A percentile compares a stretch with the other conserved stretches of the same genome.
Conservation (phyloP, 2,113 vertebrate species). For the Callionymus lyra region DNA sequence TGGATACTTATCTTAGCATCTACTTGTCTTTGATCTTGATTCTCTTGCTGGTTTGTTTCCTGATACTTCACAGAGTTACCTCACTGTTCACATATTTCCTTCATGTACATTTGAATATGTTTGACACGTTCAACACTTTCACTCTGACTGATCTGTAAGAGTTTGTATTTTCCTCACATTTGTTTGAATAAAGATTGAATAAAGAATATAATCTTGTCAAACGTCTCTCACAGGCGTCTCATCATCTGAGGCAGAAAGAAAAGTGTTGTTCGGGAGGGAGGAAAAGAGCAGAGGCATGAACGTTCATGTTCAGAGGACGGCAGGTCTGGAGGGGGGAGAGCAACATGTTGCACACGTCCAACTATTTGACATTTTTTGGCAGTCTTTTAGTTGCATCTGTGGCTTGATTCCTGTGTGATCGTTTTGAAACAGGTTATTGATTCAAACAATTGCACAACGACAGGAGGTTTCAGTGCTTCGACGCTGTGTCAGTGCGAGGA, state of each 20-base stretch:
- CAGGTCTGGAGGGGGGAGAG: constrained; percentile 8
- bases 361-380: constrained; percentile 5
- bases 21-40: not conserved
- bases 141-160: not conserved
- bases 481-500: constrained; percentile 1
- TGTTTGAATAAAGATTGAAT: constrained; percentile 27
- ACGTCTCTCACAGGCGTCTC: not conserved
- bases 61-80: constrained; percentile 20
- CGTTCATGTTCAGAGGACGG: constrained; percentile 11
- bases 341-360: constrained; percentile 33
- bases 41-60: constrained; percentile 1
- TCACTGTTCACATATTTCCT: constrained; percentile 21
- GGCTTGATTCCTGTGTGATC: not conserved
- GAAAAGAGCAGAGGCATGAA: constrained; percentile 21
- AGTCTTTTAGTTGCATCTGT: constrained; percentile 4
- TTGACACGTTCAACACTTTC: not conserved
- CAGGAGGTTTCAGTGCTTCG: constrained; percentile 1
- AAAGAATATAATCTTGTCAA: constrained; percentile 1
- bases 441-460: not conserved
- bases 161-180: constrained; percentile 13
- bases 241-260: constrained; percentile 6
- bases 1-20: not conserved
- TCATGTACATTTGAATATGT: not conserved
- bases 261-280: constrained; percentile 20
- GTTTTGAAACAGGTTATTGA: constrained; percentile 4